phyloP scores from a whole-genome alignment of 2,113 vertebrate species.

The Myxocyprinus asiaticus region DNA sequence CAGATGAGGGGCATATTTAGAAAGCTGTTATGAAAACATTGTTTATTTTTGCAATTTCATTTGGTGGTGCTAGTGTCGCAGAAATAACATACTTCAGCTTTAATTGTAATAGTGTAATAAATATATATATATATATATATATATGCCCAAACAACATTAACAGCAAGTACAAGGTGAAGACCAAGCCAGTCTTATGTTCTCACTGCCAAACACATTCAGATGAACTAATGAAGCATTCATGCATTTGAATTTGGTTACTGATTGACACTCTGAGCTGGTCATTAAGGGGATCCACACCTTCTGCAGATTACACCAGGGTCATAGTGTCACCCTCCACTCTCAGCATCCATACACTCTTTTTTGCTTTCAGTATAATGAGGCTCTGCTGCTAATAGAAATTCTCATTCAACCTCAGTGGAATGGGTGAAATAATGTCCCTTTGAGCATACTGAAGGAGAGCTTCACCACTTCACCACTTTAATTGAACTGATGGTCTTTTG shows the following conservation, averaged over 20 bases:
- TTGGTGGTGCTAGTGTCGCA: too few species aligned
- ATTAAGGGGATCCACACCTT: conserved; percentile 59
- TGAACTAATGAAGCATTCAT: conserved; percentile 79
- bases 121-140: too few species aligned
- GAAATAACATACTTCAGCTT: too few species aligned
- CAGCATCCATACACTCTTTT: conserved; percentile 47
- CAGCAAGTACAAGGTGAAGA: conserved; percentile 59
- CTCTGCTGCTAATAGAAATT: conserved; percentile 38
- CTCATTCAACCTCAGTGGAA: conserved; percentile 21
- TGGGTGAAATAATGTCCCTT: conserved; percentile 20
- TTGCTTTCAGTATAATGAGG: conserved; percentile 38
- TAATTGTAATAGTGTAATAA: too few species aligned
- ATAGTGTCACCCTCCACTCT: conserved; percentile 59
- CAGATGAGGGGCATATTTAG: too few species aligned
- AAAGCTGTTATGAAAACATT: too few species aligned
- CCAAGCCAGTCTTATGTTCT: conserved; percentile 66
- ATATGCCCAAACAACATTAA: conserved; percentile 65
- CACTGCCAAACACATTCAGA: conserved; percentile 66
- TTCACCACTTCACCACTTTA: not conserved
- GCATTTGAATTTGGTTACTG: conserved; percentile 61
- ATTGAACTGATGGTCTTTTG: too few species aligned
- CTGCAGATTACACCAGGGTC: conserved; percentile 69
- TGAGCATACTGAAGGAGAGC: not conserved
- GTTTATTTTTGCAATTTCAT: too few species aligned
- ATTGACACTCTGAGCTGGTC: conserved; percentile 42